Percentiles rank a stretch among this genome's conserved stretches.
These are phyloP conservation scores for Drosophila percnosoma DNA, from an alignment of 2,888 invertebrate species.

Conservation along the genomic window DNA sequence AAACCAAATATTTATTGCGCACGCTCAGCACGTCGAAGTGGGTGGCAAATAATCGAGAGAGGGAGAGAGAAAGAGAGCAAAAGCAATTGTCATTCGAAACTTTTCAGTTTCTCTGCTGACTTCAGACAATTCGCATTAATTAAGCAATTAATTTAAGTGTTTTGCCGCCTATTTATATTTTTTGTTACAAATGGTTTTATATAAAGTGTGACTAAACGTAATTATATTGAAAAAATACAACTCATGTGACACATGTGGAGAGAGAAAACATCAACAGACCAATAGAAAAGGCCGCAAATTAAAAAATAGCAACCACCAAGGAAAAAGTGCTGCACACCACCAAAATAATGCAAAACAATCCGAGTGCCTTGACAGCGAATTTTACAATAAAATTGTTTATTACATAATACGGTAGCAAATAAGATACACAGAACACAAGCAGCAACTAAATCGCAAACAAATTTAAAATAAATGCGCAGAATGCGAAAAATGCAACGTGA, in stretches of 20 bases:
- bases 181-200: slow-evolving; percentile 35
- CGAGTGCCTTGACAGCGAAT: slow-evolving; percentile 61
- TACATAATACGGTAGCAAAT: slow-evolving; percentile 45
- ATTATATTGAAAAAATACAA: slow-evolving; percentile 13
- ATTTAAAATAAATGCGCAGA: slow-evolving; percentile 23
- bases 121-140: slow-evolving; percentile 68
- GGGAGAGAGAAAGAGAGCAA: slow-evolving; percentile 12
- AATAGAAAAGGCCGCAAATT: slow-evolving; percentile 12
- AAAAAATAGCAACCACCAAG: slow-evolving; percentile 23
- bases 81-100: slow-evolving; percentile 33
- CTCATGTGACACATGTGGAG: slow-evolving; percentile 47
- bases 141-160: slow-evolving; percentile 63
- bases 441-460: slow-evolving; percentile 14
- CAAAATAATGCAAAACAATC: slow-evolving; percentile 22
- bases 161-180: slow-evolving; percentile 34
- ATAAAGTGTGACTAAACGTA: slow-evolving; percentile 8
- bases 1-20: slow-evolving; percentile 45
- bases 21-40: slow-evolving; percentile 49
- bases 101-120: slow-evolving; percentile 65
- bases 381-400: slow-evolving; percentile 50
- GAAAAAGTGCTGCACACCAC: slow-evolving; percentile 19
- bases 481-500: slow-evolving; percentile 40
- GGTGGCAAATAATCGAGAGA: slow-evolving; percentile 38
- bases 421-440: background rate
- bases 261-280: slow-evolving; percentile 17